Conservation (phyloP, 92 coral and sea anemone species). For the Siderastrea radians region DNA sequence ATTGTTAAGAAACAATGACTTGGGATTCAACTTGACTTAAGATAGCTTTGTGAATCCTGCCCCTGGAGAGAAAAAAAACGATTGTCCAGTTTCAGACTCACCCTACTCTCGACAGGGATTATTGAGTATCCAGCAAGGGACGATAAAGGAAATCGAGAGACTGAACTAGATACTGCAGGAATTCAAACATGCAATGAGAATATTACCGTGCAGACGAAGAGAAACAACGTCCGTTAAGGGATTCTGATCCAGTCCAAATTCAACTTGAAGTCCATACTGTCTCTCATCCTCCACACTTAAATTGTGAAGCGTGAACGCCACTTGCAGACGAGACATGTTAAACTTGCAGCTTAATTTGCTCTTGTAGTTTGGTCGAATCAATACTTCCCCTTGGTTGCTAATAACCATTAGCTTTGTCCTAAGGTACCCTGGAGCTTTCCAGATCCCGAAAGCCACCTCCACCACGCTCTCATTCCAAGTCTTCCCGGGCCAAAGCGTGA, state of each 20-base stretch:
- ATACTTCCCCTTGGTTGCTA: neutral
- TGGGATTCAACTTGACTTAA: no score
- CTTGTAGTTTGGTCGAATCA: constrained; percentile 9
- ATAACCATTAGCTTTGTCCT: constrained; percentile 24
- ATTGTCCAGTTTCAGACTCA: no score
- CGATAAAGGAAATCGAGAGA: neutral
- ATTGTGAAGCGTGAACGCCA: constrained; percentile 12
- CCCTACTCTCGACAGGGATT: no score
- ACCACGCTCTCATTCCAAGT: constrained; percentile 22
- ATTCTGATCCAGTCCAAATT: neutral
- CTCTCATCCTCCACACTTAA: neutral
- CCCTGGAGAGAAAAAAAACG: no score
- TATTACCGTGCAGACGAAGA: constrained; percentile 21
- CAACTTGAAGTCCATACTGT: constrained; percentile 18
- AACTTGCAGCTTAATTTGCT: constrained; percentile 17
- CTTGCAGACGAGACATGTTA: constrained; percentile 36
- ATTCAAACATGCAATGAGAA: neutral
- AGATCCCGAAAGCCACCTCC: constrained; percentile 14
- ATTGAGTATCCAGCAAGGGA: neutral
- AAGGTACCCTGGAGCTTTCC: constrained; percentile 11
- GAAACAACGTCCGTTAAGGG: constrained; percentile 12
- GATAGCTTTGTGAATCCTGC: no score
- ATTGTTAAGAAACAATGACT: no score
- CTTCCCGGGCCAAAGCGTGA: constrained; percentile 1
- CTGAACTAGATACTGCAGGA: neutral